Evolutionary conservation across 2,113 vertebrate genomes (phyloP).

Genomic region (Python bivittatus): DNA sequence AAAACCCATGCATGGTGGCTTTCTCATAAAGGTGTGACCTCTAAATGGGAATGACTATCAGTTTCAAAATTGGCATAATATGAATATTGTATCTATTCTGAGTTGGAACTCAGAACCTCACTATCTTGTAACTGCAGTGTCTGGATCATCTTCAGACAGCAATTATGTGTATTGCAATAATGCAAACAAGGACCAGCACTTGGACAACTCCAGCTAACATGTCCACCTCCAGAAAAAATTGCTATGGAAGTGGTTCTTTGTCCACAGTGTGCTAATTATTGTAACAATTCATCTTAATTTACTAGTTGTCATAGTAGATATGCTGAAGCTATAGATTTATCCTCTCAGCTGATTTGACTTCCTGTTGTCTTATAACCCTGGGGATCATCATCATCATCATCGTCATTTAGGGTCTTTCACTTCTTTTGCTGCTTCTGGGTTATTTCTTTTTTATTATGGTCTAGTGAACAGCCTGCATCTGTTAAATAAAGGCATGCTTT

Average conservation of each 20-base stretch:
- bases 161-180: too few species aligned
- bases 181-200: background rate
- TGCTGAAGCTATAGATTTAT: constrained; percentile 26
- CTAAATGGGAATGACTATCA: background rate
- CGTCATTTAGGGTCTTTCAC: background rate
- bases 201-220: background rate
- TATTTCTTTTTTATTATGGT: constrained; percentile 25
- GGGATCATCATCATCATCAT: background rate
- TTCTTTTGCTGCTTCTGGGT: background rate
- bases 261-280: background rate
- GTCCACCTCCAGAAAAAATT: background rate
- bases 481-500: too few species aligned
- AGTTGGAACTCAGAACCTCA: background rate
- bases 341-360: constrained; percentile 27
- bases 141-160: background rate
- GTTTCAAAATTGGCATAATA: background rate
- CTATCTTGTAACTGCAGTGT: background rate
- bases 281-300: background rate
- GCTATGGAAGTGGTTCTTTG: background rate
- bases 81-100: background rate
- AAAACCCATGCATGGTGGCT: too few species aligned
- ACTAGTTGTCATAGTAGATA: constrained; percentile 20
- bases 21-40: too few species aligned
- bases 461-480: constrained; percentile 16
- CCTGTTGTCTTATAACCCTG: constrained; percentile 18